phyloP scores from a whole-genome alignment of 2,888 invertebrate genomes.

The Drosophila aldrichi region DNA sequence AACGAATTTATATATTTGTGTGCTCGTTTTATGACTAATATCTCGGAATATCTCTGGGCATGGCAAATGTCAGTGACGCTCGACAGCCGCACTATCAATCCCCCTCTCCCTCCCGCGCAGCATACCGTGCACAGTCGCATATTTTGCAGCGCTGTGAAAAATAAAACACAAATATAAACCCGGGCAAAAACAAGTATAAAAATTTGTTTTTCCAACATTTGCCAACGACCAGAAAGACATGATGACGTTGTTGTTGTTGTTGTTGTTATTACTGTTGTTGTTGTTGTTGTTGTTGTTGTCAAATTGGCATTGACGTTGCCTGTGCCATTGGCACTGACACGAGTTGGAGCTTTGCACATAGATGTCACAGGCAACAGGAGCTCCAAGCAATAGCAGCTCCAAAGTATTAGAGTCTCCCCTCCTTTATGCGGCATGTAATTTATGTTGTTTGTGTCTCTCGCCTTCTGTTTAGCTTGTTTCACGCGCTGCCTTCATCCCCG shows the following conservation, averaged over 20 bases:
- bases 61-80: conserved; percentile 46
- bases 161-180: conserved; percentile 78
- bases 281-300: conserved; percentile 45
- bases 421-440: conserved; percentile 51
- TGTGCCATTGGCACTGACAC: conserved; percentile 35
- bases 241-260: conserved; percentile 40
- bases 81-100: conserved; percentile 65
- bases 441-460: conserved; percentile 71
- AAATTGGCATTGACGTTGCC: not conserved
- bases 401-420: conserved; percentile 2
- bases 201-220: conserved; percentile 82
- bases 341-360: conserved; percentile 35
- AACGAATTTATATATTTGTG: conserved; percentile 78
- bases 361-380: conserved; percentile 35
- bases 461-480: conserved; percentile 3
- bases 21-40: conserved; percentile 82
- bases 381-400: conserved; percentile 6
- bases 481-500: not conserved
- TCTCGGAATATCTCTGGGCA: conserved; percentile 73
- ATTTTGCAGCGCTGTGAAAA: conserved; percentile 78
- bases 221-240: conserved; percentile 68
- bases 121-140: conserved; percentile 57
- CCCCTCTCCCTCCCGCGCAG: conserved; percentile 2
- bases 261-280: conserved; percentile 50
- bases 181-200: conserved; percentile 75